Percentiles rank a stretch among this genome's conserved stretches.
Conservation (phyloP, 2,888 invertebrate genomes). For the Incurvaria masculella region DNA sequence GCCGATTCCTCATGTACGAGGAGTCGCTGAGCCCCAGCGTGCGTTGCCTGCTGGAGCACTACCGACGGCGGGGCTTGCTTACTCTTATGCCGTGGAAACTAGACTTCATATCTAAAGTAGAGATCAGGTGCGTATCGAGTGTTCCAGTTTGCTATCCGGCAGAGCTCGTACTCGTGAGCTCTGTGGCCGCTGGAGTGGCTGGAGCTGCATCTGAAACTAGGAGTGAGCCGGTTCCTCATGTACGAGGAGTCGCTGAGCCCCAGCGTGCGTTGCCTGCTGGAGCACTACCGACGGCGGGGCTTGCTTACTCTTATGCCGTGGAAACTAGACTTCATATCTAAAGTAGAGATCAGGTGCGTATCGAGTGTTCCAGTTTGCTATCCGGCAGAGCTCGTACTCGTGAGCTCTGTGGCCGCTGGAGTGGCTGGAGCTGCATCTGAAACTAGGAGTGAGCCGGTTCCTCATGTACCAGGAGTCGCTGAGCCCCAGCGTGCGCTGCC, state of each 20-base stretch:
- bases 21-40: slow-evolving; percentile 80
- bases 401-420: slow-evolving; percentile 80
- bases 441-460: slow-evolving; percentile 83
- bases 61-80: slow-evolving; percentile 61
- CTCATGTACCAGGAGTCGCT: slow-evolving; percentile 90
- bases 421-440: slow-evolving; percentile 82
- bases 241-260: slow-evolving; percentile 86
- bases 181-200: slow-evolving; percentile 86
- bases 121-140: slow-evolving; percentile 64
- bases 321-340: slow-evolving; percentile 84
- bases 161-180: slow-evolving; percentile 82
- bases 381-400: slow-evolving; percentile 85
- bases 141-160: too few relatives aligned
- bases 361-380: too few relatives aligned
- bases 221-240: slow-evolving; percentile 84
- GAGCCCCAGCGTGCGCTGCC: slow-evolving; percentile 73
- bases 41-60: slow-evolving; percentile 63
- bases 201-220: slow-evolving; percentile 80
- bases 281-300: slow-evolving; percentile 60
- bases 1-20: slow-evolving; percentile 89
- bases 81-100: slow-evolving; percentile 81
- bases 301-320: slow-evolving; percentile 73
- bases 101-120: slow-evolving; percentile 82
- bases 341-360: slow-evolving; percentile 70
- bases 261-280: slow-evolving; percentile 68